Percentiles rank a stretch among this genome's conserved stretches.
These are phyloP conservation scores for Drosophila seclusa DNA, from an alignment of 2,888 invertebrate genomes.

Conservation along the genomic window DNA sequence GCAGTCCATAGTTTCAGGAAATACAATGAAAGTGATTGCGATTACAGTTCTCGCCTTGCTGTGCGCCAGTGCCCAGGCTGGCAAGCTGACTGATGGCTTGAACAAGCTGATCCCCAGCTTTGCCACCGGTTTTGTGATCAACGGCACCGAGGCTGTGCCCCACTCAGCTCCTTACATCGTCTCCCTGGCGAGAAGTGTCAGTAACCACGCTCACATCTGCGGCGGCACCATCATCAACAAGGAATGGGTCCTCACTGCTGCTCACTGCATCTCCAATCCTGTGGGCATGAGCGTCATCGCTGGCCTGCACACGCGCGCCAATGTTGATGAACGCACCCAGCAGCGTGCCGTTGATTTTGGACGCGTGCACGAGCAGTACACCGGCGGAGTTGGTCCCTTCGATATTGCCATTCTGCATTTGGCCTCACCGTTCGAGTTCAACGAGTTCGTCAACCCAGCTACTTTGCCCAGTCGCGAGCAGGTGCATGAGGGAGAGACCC, in stretches of 20 bases:
- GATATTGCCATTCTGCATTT: constrained; percentile 86
- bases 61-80: constrained; percentile 70
- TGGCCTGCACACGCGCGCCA: constrained; percentile 83
- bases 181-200: constrained; percentile 78
- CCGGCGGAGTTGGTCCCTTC: constrained; percentile 85
- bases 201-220: constrained; percentile 83
- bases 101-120: constrained; percentile 73
- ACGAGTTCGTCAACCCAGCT: constrained; percentile 81
- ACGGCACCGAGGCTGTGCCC: constrained; percentile 82
- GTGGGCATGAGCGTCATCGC: constrained; percentile 82
- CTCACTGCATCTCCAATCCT: constrained; percentile 78
- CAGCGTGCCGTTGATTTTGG: constrained; percentile 73
- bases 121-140: constrained; percentile 79
- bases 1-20: neutral
- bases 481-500: constrained; percentile 73
- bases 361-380: constrained; percentile 78
- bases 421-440: constrained; percentile 73
- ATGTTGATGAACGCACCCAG: constrained; percentile 72
- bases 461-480: constrained; percentile 79
- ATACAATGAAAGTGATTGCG: constrained; percentile 74
- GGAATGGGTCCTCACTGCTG: constrained; percentile 84
- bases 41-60: constrained; percentile 64
- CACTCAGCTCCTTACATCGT: constrained; percentile 85
- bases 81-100: constrained; percentile 51
- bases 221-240: constrained; percentile 85